Conservation (phyloP, 2,888 invertebrate species). For the Noctua comes region DNA sequence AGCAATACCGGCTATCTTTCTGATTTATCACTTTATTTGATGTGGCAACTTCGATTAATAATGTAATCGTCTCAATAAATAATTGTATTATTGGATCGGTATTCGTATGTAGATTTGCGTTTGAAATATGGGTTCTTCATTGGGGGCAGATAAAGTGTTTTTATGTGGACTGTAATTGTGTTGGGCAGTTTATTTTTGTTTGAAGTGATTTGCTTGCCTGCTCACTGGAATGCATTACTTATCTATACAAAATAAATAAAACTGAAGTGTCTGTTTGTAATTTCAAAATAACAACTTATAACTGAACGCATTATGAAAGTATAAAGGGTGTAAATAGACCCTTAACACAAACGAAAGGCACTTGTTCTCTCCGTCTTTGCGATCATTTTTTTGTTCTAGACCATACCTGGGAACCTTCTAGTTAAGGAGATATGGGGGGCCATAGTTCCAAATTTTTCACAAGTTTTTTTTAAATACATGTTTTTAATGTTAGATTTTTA, state of each 20-base stretch:
- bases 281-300: no score
- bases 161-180: not conserved
- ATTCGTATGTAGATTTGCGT: conserved; percentile 31
- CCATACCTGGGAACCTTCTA: no score
- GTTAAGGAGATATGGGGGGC: no score
- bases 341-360: no score
- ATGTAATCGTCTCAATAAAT: conserved; percentile 48
- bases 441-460: no score
- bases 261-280: not conserved
- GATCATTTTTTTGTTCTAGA: no score
- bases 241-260: not conserved
- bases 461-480: no score
- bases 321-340: no score
- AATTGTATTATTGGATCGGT: conserved; percentile 29
- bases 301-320: no score
- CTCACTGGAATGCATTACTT: not conserved
- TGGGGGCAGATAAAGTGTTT: conserved; percentile 22
- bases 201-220: not conserved
- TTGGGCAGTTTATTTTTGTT: conserved; percentile 5
- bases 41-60: conserved; percentile 45
- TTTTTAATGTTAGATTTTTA: no score
- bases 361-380: no score
- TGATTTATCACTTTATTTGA: conserved; percentile 60
- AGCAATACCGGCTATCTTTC: conserved; percentile 33
- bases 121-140: conserved; percentile 43